phyloP scores from a whole-genome alignment of 1,140 invertebrate species.

The Patella vulgata region DNA sequence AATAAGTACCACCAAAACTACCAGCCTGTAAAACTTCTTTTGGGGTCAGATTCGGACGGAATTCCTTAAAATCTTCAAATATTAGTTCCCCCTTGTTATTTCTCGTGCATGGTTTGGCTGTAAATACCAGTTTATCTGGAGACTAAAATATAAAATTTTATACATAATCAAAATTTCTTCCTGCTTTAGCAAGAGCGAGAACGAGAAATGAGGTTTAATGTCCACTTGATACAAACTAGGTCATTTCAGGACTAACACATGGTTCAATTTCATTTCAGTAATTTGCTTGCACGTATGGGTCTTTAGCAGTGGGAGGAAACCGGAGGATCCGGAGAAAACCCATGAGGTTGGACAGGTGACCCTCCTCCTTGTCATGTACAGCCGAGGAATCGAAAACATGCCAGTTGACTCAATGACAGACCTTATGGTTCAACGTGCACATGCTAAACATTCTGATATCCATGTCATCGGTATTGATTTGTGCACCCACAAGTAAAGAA shows the following conservation, averaged over 20 bases:
- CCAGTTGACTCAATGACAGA: too few species aligned
- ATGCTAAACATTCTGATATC: constrained; percentile 13
- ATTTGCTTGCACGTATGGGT: too few species aligned
- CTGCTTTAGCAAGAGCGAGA: neutral
- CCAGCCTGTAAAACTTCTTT: constrained; percentile 52
- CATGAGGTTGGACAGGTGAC: too few species aligned
- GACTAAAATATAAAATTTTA: constrained; percentile 14
- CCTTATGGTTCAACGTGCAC: too few species aligned
- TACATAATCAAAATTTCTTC: neutral
- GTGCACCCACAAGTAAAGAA: too few species aligned
- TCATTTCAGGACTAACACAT: neutral
- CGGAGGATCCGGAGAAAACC: too few species aligned
- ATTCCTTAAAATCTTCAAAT: constrained; percentile 45
- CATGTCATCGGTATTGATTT: constrained; percentile 13
- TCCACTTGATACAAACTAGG: neutral
- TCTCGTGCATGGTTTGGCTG: constrained; percentile 36
- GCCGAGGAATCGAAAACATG: too few species aligned
- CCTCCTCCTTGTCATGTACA: too few species aligned
- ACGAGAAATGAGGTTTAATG: neutral
- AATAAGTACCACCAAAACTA: constrained; percentile 57
- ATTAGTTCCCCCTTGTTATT: constrained; percentile 47
- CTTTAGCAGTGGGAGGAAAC: too few species aligned
- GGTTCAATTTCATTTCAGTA: too few species aligned
- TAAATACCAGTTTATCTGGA: constrained; percentile 35
- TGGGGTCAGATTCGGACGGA: constrained; percentile 50